Conservation (phyloP, 2,113 vertebrate genomes). For the Onychostruthus taczanowskii region DNA sequence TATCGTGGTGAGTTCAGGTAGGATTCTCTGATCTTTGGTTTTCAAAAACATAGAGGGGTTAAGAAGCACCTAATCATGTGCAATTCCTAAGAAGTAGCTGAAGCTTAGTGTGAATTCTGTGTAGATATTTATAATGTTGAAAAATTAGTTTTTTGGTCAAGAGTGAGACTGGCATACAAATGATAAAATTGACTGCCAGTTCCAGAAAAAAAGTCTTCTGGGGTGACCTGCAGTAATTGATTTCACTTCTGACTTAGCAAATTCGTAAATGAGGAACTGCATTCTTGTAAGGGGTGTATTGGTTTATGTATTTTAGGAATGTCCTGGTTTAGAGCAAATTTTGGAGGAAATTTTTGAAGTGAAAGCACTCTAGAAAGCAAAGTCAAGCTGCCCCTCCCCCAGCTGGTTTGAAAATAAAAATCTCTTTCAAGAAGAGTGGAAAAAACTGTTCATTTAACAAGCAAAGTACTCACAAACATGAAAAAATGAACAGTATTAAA, state of each 20-base stretch:
- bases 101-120: background rate
- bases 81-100: background rate
- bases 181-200: background rate
- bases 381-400: background rate
- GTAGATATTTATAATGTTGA: background rate
- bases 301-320: background rate
- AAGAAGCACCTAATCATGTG: background rate
- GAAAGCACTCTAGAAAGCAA: background rate
- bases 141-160: background rate
- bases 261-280: background rate
- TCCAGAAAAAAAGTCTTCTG: background rate
- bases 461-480: background rate
- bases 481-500: background rate
- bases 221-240: background rate
- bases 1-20: slow-evolving; percentile 95
- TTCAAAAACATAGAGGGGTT: background rate
- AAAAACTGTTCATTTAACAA: background rate
- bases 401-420: fast-evolving
- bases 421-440: background rate
- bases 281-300: background rate
- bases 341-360: background rate
- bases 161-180: background rate
- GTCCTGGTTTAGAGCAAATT: background rate
- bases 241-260: background rate
- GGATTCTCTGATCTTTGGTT: slow-evolving; percentile 55